phyloP scores from a whole-genome alignment of 2,888 invertebrate species.

The Alloscopus bannaensis region DNA sequence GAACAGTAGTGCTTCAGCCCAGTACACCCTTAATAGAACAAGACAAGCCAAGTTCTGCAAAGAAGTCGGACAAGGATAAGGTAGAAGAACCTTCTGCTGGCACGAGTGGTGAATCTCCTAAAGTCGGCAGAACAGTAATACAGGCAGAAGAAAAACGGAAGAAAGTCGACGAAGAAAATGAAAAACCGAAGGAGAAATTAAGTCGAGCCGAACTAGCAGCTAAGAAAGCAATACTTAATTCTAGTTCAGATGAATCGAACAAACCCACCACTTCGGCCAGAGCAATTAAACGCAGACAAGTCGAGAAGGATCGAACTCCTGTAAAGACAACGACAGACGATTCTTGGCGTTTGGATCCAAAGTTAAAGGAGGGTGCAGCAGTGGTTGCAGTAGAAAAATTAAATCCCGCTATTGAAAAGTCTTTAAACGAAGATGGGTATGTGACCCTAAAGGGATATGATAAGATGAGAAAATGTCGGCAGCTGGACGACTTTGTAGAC shows the following conservation, averaged over 20 bases:
- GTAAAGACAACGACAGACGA: not conserved
- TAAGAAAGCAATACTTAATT: slow-evolving; percentile 25
- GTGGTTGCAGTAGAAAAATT: slow-evolving; percentile 25
- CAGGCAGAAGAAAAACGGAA: not conserved
- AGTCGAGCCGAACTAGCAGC: slow-evolving; percentile 23
- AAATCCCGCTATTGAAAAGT: not conserved
- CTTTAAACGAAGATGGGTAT: slow-evolving; percentile 12
- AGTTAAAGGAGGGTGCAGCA: slow-evolving; percentile 16
- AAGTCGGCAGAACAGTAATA: not conserved
- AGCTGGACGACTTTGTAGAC: not conserved
- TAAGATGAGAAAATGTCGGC: slow-evolving; percentile 22
- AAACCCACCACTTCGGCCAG: too few species aligned
- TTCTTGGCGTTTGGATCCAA: slow-evolving; percentile 25
- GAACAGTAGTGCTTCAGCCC: slow-evolving; percentile 14
- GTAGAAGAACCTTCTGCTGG: too few species aligned
- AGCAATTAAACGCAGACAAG: slow-evolving; percentile 8
- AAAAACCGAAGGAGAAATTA: not conserved
- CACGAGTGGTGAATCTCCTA: too few species aligned
- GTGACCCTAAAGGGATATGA: slow-evolving; percentile 16
- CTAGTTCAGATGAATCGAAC: slow-evolving; percentile 32
- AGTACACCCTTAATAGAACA: too few species aligned
- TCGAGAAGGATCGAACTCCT: slow-evolving; percentile 4
- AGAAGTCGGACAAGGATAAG: slow-evolving; percentile 1
- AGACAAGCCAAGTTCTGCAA: too few species aligned
- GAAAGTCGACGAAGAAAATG: not conserved